Evolutionary conservation across 2,797 vertebrate genomes (phyloP).

Genomic region (Melopsittacus undulatus): DNA sequence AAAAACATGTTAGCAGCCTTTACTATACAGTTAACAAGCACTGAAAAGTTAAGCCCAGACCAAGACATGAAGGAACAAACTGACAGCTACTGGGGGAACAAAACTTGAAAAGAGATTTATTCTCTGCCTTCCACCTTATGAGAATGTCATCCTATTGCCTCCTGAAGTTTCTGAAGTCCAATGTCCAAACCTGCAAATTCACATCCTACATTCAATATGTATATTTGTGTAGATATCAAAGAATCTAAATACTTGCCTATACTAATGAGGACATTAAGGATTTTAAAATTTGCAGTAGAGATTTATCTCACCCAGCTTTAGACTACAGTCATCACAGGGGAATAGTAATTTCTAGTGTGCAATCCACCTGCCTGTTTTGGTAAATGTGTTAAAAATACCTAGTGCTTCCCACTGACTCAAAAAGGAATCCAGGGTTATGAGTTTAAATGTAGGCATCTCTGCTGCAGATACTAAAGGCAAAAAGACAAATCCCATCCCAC

Average conservation of each 20-base stretch:
- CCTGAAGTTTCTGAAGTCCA: not conserved
- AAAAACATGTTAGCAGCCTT: not conserved
- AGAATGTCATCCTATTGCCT: not conserved
- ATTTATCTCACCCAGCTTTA: not conserved
- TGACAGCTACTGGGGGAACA: not conserved
- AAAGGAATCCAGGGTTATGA: not conserved
- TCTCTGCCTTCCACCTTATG: not conserved
- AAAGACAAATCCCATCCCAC: not conserved
- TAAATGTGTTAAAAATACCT: not conserved
- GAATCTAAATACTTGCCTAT: not conserved
- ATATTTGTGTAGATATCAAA: not conserved
- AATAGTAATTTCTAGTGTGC: not conserved
- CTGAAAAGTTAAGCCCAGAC: not conserved
- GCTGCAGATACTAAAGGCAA: not conserved
- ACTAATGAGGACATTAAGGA: not conserved
- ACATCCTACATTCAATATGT: accelerated
- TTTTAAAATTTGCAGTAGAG: not conserved
- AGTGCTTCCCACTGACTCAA: not conserved
- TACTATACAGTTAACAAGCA: not conserved
- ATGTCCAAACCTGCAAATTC: not conserved
- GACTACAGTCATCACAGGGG: not conserved
- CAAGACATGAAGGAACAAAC: not conserved
- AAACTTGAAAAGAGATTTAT: not conserved
- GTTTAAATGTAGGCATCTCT: not conserved
- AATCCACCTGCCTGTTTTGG: not conserved